Evolutionary conservation across 2,888 invertebrate genomes (phyloP).

Genomic region (Adelphocoris suturalis): DNA sequence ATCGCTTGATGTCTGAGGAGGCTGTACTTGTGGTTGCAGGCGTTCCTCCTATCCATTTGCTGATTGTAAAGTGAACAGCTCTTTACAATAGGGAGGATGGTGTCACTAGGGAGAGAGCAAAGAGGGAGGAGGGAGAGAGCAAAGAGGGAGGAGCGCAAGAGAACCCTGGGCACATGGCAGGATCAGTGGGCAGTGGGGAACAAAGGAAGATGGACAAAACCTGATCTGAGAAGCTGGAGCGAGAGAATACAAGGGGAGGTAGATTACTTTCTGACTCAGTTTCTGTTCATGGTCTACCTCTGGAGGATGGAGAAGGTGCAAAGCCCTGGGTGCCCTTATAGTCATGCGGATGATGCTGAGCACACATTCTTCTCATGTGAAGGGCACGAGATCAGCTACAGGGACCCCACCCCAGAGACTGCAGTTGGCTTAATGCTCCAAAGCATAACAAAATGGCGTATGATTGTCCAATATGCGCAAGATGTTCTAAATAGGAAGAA

Average conservation of each 20-base stretch:
- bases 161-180: too few species aligned
- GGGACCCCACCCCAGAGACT: background rate
- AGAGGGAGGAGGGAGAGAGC: too few species aligned
- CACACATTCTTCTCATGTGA: conserved; percentile 4
- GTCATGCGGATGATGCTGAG: background rate
- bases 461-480: background rate
- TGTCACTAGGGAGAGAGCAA: too few species aligned
- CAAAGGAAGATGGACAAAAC: too few species aligned
- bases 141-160: too few species aligned
- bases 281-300: background rate
- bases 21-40: too few species aligned
- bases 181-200: too few species aligned
- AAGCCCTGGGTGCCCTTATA: background rate
- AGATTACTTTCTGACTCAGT: background rate
- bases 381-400: background rate
- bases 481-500: conserved; percentile 24
- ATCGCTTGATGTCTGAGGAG: too few species aligned
- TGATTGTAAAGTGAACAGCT: too few species aligned
- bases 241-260: conserved; percentile 3
- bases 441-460: background rate
- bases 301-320: background rate
- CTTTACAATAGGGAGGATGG: too few species aligned
- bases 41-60: too few species aligned
- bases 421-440: background rate
- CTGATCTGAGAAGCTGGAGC: background rate